A percentile compares a stretch with the other conserved stretches of the same genome.
Evolutionary conservation across 2,888 invertebrate species (phyloP).

Genomic region (Drosophila hawaiiensis): DNA sequence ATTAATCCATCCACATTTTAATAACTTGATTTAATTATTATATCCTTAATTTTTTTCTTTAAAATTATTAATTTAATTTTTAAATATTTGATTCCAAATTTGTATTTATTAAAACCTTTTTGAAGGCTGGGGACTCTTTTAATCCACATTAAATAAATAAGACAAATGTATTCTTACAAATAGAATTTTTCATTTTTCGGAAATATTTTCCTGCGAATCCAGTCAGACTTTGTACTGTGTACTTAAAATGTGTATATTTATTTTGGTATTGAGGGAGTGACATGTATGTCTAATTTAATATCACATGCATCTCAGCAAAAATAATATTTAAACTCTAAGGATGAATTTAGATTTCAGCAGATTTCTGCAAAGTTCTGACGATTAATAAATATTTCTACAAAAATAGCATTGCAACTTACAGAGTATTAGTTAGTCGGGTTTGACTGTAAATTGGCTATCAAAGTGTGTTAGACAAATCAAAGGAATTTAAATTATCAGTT

Average conservation of each 20-base stretch:
- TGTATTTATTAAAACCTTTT: too few species aligned
- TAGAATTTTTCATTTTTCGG: neutral
- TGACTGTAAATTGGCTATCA: neutral
- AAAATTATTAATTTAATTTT: neutral
- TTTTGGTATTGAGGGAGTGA: neutral
- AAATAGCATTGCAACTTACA: neutral
- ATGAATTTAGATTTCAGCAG: neutral
- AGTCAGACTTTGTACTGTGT: neutral
- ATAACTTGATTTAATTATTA: neutral
- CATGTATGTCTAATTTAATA: neutral
- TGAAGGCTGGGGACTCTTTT: too few species aligned
- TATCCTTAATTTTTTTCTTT: neutral
- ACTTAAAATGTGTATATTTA: neutral
- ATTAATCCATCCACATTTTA: neutral
- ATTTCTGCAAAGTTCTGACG: neutral
- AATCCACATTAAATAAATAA: neutral
- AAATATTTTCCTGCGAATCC: neutral
- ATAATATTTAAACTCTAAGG: neutral
- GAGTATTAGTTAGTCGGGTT: neutral
- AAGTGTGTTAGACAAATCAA: slow-evolving; percentile 12
- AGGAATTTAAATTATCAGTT: slow-evolving; percentile 10
- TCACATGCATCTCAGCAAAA: neutral
- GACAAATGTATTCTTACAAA: neutral
- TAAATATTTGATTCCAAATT: too few species aligned
- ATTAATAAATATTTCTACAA: neutral